Conservation (phyloP, 2,113 vertebrate genomes). For the Actenoides hombroni region DNA sequence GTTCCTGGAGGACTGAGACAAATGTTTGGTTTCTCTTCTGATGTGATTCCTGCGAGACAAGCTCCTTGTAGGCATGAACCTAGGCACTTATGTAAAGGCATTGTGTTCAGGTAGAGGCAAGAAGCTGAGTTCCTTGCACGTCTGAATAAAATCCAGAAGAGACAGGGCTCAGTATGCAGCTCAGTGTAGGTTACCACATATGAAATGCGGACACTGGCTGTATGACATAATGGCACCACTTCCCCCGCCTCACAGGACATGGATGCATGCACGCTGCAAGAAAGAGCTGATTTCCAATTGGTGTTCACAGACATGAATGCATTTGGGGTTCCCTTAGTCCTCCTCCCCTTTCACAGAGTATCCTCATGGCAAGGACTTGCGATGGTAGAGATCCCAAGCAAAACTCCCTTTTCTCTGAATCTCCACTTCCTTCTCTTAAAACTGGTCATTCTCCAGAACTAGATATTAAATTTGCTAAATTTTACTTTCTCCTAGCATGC, state of each 20-base stretch:
- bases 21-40: not conserved
- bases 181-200: not conserved
- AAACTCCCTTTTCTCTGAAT: not conserved
- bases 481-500: not conserved
- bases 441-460: not conserved
- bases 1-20: not conserved
- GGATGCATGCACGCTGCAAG: not conserved
- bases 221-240: not conserved
- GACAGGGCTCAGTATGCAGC: not conserved
- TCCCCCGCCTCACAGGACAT: rapidly evolving
- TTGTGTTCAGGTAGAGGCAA: not conserved
- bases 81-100: not conserved
- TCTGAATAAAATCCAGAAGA: not conserved
- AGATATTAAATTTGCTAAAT: not conserved
- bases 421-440: not conserved
- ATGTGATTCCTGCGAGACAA: not conserved
- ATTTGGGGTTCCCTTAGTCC: not conserved
- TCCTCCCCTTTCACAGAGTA: not conserved
- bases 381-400: not conserved
- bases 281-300: not conserved
- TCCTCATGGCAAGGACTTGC: not conserved
- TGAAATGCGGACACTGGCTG: not conserved
- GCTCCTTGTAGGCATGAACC: not conserved
- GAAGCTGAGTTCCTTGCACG: not conserved
- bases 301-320: not conserved